These are phyloP conservation scores for Dioctria rufipes DNA, from an alignment of 2,888 invertebrate species.

Conservation along the genomic window DNA sequence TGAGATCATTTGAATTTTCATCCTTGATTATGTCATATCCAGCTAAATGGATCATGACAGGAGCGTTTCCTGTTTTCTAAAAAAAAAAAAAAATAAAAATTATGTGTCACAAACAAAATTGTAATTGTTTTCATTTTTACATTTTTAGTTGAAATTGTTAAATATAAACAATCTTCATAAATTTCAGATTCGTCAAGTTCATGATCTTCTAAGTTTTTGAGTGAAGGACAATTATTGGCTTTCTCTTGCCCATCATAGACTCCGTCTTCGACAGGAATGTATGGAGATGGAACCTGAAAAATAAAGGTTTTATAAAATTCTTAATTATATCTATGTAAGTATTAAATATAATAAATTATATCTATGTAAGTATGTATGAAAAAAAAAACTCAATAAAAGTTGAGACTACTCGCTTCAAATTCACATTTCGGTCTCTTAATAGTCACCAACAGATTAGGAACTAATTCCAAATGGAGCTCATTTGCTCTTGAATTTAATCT, in stretches of 20 bases:
- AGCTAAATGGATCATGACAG: conserved; percentile 52
- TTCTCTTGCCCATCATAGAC: conserved; percentile 1
- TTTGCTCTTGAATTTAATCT: too few species aligned
- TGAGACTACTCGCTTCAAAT: too few species aligned
- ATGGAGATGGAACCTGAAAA: conserved; percentile 40
- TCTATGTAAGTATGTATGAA: too few species aligned
- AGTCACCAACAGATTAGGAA: too few species aligned
- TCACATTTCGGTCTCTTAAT: too few species aligned
- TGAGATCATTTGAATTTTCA: too few species aligned
- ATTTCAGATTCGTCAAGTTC: background rate
- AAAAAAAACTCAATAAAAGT: too few species aligned
- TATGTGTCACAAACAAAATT: background rate
- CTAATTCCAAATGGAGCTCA: too few species aligned
- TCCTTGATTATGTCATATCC: conserved; percentile 37
- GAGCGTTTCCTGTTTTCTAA: conserved; percentile 39
- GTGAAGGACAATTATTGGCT: background rate
- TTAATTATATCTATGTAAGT: too few species aligned
- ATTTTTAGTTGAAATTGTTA: conserved; percentile 1
- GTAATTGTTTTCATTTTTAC: background rate
- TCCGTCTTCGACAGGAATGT: conserved; percentile 1
- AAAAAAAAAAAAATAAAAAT: background rate
- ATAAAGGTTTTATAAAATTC: background rate
- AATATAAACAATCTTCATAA: background rate
- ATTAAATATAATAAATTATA: too few species aligned
- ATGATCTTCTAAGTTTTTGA: background rate